Conservation (phyloP, 2,888 invertebrate species). For the Chesias legatella region DNA sequence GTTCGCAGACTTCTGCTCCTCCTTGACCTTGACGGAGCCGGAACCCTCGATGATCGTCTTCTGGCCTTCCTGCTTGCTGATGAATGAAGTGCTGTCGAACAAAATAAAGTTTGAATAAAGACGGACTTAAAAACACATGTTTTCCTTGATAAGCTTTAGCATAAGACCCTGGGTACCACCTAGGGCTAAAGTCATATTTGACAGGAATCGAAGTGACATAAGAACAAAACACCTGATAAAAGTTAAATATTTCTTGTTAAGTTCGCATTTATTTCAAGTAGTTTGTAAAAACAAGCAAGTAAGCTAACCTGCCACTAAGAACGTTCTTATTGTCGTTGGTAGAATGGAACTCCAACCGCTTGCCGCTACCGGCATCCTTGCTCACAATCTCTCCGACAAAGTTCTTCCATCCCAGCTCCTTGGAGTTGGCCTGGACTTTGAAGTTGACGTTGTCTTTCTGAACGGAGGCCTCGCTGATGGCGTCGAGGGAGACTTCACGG, state of each 20-base stretch:
- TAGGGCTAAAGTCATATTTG: too few relatives aligned
- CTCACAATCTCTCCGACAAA: conserved; percentile 83
- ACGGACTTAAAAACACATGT: too few relatives aligned
- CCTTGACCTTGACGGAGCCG: conserved; percentile 85
- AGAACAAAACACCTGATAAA: too few relatives aligned
- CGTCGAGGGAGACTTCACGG: conserved; percentile 75
- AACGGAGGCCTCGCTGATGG: conserved; percentile 76
- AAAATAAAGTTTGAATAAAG: too few relatives aligned
- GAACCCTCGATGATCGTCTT: conserved; percentile 88
- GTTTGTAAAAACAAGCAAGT: background rate
- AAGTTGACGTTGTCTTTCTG: conserved; percentile 84
- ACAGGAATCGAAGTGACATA: too few relatives aligned
- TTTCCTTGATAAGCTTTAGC: too few relatives aligned
- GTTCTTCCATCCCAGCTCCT: conserved; percentile 83
- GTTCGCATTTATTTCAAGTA: too few relatives aligned
- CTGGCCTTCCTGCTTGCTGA: conserved; percentile 84
- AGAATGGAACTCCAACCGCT: conserved; percentile 82
- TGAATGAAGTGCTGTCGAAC: conserved; percentile 81
- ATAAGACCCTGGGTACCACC: too few relatives aligned
- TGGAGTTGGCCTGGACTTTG: conserved; percentile 82
- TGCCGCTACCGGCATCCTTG: conserved; percentile 80
- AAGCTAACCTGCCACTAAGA: conserved; percentile 83
- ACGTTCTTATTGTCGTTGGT: conserved; percentile 84
- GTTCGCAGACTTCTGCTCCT: conserved; percentile 84
- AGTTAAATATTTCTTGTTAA: too few relatives aligned